Evolutionary conservation across 2,888 invertebrate genomes (phyloP).

Genomic region (Drosophila sordidapex): DNA sequence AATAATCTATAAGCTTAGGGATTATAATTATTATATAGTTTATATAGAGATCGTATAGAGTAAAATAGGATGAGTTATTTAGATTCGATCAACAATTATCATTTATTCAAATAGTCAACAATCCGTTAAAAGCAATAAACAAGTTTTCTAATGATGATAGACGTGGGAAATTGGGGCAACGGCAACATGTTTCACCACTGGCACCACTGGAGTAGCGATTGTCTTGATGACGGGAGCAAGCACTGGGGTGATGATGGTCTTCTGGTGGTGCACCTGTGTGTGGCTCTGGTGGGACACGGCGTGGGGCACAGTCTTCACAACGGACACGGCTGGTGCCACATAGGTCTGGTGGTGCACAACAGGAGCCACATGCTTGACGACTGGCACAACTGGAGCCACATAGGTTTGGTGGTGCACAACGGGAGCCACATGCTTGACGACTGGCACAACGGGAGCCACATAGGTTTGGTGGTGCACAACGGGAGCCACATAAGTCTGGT

Average conservation of each 20-base stretch:
- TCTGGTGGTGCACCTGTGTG: constrained; percentile 71
- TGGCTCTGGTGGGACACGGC: constrained; percentile 77
- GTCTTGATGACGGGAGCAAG: constrained; percentile 50
- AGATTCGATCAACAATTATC: constrained; percentile 34
- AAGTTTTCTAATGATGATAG: constrained; percentile 59
- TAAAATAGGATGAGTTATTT: not conserved
- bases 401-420: constrained; percentile 47
- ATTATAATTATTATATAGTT: not conserved
- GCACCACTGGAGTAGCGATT: constrained; percentile 57
- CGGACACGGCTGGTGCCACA: constrained; percentile 33
- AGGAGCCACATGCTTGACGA: constrained; percentile 44
- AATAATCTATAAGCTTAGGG: not conserved
- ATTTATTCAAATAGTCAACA: constrained; percentile 67
- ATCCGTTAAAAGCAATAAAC: constrained; percentile 7
- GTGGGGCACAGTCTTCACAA: constrained; percentile 59
- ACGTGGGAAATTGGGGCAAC: constrained; percentile 69
- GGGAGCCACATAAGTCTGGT: constrained; percentile 25
- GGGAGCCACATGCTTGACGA: constrained; percentile 57
- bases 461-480: constrained; percentile 48
- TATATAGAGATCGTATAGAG: too few relatives aligned
- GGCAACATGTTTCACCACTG: constrained; percentile 59
- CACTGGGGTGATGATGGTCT: constrained; percentile 63
- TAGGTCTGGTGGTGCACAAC: constrained; percentile 48
- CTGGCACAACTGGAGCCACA: constrained; percentile 27
- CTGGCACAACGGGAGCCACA: constrained; percentile 32